These are phyloP conservation scores for Calephelis virginiensis DNA, from an alignment of 1,140 invertebrate genomes.

Conservation along the genomic window DNA sequence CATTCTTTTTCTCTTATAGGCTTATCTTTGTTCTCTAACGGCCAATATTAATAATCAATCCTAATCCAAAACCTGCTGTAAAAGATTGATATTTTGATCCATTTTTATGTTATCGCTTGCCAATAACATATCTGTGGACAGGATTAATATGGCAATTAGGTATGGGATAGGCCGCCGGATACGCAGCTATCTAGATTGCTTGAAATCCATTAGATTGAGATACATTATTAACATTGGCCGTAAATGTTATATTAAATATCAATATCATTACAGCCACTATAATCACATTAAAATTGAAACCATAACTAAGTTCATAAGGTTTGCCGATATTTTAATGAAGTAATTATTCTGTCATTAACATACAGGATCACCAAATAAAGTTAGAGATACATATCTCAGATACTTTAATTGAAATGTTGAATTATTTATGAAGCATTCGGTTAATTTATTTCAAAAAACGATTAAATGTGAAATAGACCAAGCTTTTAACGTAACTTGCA, in stretches of 20 bases:
- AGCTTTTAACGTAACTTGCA: neutral
- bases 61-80: no score
- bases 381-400: no score
- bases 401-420: neutral
- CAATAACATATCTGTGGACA: no score
- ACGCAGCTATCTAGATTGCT: no score
- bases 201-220: no score
- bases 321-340: conserved; percentile 6
- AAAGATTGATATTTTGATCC: no score
- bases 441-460: neutral
- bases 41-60: no score
- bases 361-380: conserved; percentile 6
- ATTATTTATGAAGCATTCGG: neutral
- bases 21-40: neutral
- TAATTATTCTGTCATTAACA: conserved; percentile 10
- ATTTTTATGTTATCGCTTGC: no score
- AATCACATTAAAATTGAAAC: neutral
- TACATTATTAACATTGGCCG: no score
- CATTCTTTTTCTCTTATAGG: neutral
- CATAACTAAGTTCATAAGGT: neutral
- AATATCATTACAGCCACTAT: neutral
- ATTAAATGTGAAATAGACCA: neutral
- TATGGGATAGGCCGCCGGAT: no score
- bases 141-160: no score
- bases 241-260: neutral